Evolutionary conservation across 2,888 invertebrate genomes (phyloP).

Genomic region (Eurytoma adleriae): DNA sequence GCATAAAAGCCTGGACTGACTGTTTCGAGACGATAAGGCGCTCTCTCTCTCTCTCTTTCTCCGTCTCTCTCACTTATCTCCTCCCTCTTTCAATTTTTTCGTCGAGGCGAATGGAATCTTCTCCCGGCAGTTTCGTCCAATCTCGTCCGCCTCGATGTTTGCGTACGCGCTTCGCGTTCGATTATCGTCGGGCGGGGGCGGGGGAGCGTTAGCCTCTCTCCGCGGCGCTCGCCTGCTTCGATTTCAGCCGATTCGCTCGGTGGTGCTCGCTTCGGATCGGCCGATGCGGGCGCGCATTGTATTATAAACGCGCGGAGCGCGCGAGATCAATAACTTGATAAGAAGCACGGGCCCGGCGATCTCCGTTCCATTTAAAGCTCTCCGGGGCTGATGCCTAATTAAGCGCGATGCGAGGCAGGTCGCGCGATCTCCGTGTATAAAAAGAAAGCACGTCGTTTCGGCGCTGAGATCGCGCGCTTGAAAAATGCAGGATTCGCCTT

Average conservation of each 20-base stretch:
- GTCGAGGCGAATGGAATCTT: not conserved
- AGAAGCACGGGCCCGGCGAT: too few relatives aligned
- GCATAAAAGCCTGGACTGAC: constrained; percentile 56
- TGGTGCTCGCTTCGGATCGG: too few relatives aligned
- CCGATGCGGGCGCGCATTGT: not conserved
- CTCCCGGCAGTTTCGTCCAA: not conserved
- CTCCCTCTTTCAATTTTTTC: constrained; percentile 16
- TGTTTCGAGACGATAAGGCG: constrained; percentile 58
- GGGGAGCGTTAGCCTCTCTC: not conserved
- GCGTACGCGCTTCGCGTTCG: constrained; percentile 3
- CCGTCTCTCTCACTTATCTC: not conserved
- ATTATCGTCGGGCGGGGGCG: constrained; percentile 21
- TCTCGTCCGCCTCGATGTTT: not conserved
- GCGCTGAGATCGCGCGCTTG: too few relatives aligned
- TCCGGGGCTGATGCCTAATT: too few relatives aligned
- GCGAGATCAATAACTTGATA: constrained; percentile 14
- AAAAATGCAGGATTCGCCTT: too few relatives aligned
- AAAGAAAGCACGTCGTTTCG: too few relatives aligned
- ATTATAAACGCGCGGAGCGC: not conserved
- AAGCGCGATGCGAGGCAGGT: too few relatives aligned
- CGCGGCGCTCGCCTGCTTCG: not conserved
- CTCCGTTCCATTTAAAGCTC: too few relatives aligned
- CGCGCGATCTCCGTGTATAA: too few relatives aligned
- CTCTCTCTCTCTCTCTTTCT: not conserved
- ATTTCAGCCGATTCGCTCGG: too few relatives aligned